Conservation (phyloP, 2,888 invertebrate genomes). For the Limnephilus lunatus region DNA sequence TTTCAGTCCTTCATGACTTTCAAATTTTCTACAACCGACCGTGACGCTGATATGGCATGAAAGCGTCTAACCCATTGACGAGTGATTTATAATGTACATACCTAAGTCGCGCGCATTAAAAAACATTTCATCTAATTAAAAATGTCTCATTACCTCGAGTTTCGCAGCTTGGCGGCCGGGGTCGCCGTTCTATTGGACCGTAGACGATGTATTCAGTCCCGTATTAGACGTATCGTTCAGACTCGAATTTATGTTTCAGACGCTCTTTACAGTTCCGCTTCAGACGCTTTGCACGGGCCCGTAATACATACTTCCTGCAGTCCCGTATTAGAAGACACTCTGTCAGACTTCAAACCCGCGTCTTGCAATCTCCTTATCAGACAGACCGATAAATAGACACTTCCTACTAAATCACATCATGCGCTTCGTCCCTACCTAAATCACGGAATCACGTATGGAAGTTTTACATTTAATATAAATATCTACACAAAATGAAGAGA, state of each 20-base stretch:
- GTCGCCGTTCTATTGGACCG: not conserved
- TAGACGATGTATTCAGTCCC: not conserved
- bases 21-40: not conserved
- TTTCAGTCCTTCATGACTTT: not conserved
- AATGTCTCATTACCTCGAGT: not conserved
- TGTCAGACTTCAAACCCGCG: no score
- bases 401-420: not conserved
- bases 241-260: not conserved
- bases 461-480: not conserved
- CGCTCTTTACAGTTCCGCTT: not conserved
- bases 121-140: not conserved
- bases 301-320: not conserved
- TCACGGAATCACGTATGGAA: not conserved
- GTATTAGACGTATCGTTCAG: not conserved
- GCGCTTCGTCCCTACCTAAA: not conserved
- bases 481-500: not conserved
- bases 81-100: not conserved
- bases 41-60: not conserved
- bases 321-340: not conserved
- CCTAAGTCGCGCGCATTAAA: not conserved
- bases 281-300: not conserved
- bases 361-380: not conserved
- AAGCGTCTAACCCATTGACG: not conserved
- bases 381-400: not conserved
- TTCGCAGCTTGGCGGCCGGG: not conserved